A percentile compares a stretch with the other conserved stretches of the same genome.
These are phyloP conservation scores for Channallabes apus DNA, from an alignment of 2,797 vertebrate genomes.

Conservation along the genomic window DNA sequence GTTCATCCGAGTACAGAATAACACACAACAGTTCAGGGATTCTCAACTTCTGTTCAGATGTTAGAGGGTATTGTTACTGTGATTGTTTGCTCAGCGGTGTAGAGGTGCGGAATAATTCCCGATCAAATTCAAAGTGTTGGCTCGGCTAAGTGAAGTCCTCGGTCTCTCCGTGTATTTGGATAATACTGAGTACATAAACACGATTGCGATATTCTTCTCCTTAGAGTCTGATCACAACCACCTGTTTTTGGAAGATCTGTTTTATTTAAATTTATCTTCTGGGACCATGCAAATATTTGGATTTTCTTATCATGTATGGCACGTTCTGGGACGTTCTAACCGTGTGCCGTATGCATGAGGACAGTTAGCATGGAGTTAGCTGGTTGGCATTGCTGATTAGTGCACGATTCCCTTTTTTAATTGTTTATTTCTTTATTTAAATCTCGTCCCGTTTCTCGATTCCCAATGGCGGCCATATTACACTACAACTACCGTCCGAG, in stretches of 20 bases:
- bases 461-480: neutral
- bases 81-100: constrained; percentile 18
- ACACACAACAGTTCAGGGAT: constrained; percentile 4
- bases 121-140: constrained; percentile 18
- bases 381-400: neutral
- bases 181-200: constrained; percentile 9
- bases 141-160: neutral
- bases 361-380: neutral
- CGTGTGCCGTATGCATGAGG: neutral
- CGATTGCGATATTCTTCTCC: neutral
- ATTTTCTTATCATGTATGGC: neutral
- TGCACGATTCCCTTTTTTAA: neutral
- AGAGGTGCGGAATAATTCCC: constrained; percentile 11
- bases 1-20: constrained; percentile 10
- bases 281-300: neutral
- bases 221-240: neutral
- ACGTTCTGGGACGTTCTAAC: neutral
- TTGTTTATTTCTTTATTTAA: neutral
- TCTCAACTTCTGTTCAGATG: neutral
- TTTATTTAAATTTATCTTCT: constrained; percentile 19
- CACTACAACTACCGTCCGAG: neutral
- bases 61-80: constrained; percentile 6
- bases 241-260: neutral
- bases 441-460: neutral
- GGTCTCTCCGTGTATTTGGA: constrained; percentile 10